phyloP scores from a whole-genome alignment of 1,140 invertebrate species.

The Cydia amplana region DNA sequence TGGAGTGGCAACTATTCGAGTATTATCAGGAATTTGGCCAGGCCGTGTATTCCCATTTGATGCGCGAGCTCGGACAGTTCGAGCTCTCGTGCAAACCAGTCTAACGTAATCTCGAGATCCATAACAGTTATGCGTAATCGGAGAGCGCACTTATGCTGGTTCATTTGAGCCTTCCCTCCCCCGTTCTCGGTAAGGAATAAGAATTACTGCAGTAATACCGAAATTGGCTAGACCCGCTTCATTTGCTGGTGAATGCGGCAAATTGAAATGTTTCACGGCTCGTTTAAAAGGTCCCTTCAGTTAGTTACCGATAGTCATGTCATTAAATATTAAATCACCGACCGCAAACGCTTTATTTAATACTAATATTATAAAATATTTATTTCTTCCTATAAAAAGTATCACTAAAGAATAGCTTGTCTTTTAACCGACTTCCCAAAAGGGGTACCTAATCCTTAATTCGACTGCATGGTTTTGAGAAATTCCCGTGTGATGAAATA shows the following conservation, averaged over 20 bases:
- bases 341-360: not conserved
- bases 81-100: not conserved
- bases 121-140: too few species aligned
- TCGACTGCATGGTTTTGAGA: not conserved
- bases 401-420: too few species aligned
- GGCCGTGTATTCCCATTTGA: not conserved
- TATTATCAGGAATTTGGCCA: constrained; percentile 26
- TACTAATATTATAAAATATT: too few species aligned
- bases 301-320: constrained; percentile 28
- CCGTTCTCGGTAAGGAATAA: constrained; percentile 44
- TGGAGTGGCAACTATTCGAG: constrained; percentile 23
- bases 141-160: not conserved
- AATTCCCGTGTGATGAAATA: not conserved
- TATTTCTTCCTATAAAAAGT: not conserved
- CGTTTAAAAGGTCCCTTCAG: constrained; percentile 52
- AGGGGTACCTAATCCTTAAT: not conserved
- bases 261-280: constrained; percentile 71
- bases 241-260: constrained; percentile 66
- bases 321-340: not conserved
- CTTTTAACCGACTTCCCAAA: too few species aligned
- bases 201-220: constrained; percentile 54
- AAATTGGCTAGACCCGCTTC: constrained; percentile 60
- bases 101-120: not conserved
- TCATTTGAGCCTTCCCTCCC: not conserved
- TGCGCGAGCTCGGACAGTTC: not conserved